These are phyloP conservation scores for Idaea biselata DNA, from an alignment of 2,888 invertebrate genomes.

Conservation along the genomic window DNA sequence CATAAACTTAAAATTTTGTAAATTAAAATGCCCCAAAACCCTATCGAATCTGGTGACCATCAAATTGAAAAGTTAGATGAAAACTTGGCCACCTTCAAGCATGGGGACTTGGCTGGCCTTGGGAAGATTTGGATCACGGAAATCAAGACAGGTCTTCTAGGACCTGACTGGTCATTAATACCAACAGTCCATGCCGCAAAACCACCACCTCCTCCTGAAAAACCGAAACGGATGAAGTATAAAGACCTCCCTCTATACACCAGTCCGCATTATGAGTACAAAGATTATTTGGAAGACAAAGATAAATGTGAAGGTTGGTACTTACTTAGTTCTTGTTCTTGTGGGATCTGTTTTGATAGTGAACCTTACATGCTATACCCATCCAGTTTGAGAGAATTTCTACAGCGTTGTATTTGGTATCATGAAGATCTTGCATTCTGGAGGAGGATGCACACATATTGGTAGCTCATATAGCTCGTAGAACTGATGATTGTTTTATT, in stretches of 20 bases:
- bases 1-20: neutral
- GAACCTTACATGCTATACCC: neutral
- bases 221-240: slow-evolving; percentile 53
- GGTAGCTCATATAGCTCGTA: too few species aligned
- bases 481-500: too few species aligned
- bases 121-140: neutral
- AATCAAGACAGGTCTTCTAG: neutral
- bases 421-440: too few species aligned
- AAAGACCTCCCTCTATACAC: slow-evolving; percentile 52
- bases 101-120: neutral
- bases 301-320: slow-evolving; percentile 30
- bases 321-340: slow-evolving; percentile 18
- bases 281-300: slow-evolving; percentile 38
- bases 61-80: neutral
- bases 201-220: slow-evolving; percentile 26
- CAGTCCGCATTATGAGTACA: slow-evolving; percentile 50
- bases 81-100: neutral
- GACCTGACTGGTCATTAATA: neutral
- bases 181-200: neutral
- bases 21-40: neutral
- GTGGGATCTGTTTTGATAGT: neutral
- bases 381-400: too few species aligned
- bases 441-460: too few species aligned
- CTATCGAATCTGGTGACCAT: neutral
- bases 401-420: too few species aligned